A percentile compares a stretch with the other conserved stretches of the same genome.
Evolutionary conservation across 2,888 invertebrate species (phyloP).

Genomic region (Eumerus sabulonum): DNA sequence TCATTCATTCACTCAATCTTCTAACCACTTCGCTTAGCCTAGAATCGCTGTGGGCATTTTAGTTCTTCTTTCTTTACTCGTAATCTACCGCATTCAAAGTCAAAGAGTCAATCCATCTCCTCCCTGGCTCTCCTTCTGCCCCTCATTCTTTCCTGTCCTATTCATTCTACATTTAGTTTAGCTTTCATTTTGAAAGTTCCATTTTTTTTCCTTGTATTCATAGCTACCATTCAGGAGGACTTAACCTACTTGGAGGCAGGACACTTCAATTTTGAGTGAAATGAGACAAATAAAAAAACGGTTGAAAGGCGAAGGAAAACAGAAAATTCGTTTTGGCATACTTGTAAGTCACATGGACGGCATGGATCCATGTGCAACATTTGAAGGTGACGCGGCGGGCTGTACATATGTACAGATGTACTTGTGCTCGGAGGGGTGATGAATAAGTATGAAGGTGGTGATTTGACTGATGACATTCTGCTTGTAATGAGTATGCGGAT

Average conservation of each 20-base stretch:
- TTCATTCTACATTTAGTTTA: conserved; percentile 19
- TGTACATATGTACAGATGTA: no score
- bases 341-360: conserved; percentile 28
- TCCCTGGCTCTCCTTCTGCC: background rate
- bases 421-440: conserved; percentile 32
- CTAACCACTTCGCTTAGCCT: conserved; percentile 7
- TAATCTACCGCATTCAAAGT: conserved; percentile 34
- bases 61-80: conserved; percentile 31
- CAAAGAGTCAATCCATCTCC: conserved; percentile 2
- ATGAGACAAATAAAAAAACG: background rate
- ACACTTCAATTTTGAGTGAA: conserved; percentile 33
- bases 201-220: conserved; percentile 15
- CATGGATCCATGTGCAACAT: conserved; percentile 1
- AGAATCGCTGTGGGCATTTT: conserved; percentile 53
- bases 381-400: background rate
- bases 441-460: conserved; percentile 40
- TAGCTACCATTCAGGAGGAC: conserved; percentile 41
- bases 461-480: conserved; percentile 38
- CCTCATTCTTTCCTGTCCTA: conserved; percentile 36
- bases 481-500: background rate
- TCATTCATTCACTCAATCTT: conserved; percentile 26
- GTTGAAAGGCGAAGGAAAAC: no score
- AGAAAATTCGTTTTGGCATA: conserved; percentile 11
- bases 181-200: background rate
- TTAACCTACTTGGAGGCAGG: conserved; percentile 48